Percentiles rank a stretch among this genome's conserved stretches.
phyloP scores from a whole-genome alignment of 2,113 vertebrate genomes.

The Picathartes gymnocephalus region DNA sequence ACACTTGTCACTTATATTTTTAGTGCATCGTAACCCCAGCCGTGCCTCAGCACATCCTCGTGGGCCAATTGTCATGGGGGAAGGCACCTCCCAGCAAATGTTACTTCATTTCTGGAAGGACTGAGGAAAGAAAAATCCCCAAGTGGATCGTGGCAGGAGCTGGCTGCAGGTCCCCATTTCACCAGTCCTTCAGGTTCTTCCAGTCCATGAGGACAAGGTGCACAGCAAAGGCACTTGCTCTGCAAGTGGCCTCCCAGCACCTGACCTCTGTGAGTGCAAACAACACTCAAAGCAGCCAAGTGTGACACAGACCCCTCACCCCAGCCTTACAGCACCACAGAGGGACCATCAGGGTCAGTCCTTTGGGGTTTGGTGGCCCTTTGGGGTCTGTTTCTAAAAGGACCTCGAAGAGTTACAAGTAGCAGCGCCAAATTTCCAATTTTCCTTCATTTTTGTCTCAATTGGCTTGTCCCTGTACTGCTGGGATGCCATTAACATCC shows the following conservation, averaged over 20 bases:
- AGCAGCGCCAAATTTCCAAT: not conserved
- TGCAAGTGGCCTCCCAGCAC: not conserved
- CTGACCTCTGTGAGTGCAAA: not conserved
- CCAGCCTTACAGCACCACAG: accelerated
- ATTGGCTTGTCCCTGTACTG: not conserved
- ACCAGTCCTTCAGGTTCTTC: conserved; percentile 40
- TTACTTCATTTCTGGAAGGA: not conserved
- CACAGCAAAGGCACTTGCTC: not conserved
- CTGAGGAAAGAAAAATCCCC: not conserved
- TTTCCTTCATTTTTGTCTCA: not conserved
- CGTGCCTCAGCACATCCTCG: not conserved
- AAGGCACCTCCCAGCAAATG: not conserved
- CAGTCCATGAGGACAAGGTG: not conserved
- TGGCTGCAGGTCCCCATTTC: not conserved
- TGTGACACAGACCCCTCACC: not conserved
- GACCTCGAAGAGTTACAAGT: not conserved
- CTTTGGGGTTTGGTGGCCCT: not conserved
- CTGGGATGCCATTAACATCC: not conserved
- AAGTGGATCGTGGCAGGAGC: not conserved
- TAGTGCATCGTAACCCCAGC: not conserved
- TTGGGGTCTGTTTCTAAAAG: not conserved
- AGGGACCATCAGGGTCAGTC: not conserved
- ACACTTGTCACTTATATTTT: not conserved
- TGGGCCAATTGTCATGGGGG: not conserved
- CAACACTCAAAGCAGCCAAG: not conserved